phyloP scores from a whole-genome alignment of 2,888 invertebrate genomes.

The Sinhomidia bicolor region DNA sequence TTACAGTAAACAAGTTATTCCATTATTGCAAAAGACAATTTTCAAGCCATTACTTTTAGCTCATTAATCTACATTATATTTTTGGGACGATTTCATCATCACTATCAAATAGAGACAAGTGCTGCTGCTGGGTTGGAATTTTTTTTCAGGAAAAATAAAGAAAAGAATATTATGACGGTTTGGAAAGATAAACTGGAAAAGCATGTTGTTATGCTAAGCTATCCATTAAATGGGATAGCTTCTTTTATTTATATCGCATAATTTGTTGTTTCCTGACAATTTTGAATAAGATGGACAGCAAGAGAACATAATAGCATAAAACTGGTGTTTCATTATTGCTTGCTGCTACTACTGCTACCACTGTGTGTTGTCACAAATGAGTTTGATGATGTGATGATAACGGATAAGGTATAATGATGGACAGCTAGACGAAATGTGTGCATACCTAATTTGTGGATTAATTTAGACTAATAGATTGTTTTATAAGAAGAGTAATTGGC shows the following conservation, averaged over 20 bases:
- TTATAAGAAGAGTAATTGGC: background rate
- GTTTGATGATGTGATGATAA: conserved; percentile 1
- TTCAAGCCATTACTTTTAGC: conserved; percentile 50
- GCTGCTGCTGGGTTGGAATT: background rate
- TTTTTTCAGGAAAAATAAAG: background rate
- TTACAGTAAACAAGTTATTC: conserved; percentile 26
- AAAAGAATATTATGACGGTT: background rate
- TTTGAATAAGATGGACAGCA: conserved; percentile 51
- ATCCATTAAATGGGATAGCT: background rate
- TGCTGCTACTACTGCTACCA: background rate
- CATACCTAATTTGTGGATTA: conserved; percentile 28
- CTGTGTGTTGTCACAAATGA: conserved; percentile 15
- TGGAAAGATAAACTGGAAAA: background rate
- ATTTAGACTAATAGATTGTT: conserved; percentile 53
- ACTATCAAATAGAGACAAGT: conserved; percentile 45
- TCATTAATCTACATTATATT: conserved; percentile 63
- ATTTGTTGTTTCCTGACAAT: conserved; percentile 54
- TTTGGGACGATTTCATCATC: conserved; percentile 41
- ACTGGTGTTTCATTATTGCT: background rate
- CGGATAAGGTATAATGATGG: background rate
- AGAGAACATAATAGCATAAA: background rate
- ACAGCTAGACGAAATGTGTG: conserved; percentile 5
- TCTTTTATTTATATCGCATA: conserved; percentile 25
- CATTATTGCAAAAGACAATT: background rate
- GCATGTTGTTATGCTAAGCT: background rate